Evolutionary conservation across 2,797 vertebrate genomes (phyloP), one percentile per base, ranked within the genome.

Genomic region (Sebastiscus albofasciatus): DNA sequence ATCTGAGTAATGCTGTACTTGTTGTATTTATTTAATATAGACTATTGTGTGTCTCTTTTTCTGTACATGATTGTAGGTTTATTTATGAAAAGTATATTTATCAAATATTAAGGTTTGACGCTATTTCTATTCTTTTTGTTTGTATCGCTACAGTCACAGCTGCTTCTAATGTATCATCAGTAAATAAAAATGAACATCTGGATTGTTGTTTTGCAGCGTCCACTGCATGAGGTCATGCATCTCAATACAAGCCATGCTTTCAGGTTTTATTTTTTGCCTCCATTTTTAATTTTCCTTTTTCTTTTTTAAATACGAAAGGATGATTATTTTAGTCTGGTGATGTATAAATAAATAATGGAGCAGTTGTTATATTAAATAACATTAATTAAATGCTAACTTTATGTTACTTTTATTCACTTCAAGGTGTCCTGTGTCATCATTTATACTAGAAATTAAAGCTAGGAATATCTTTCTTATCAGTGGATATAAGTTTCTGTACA

Each of bases 31-130:
- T 87, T 92, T 82, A 55, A 60, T 74, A 78, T 76, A 81, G 22
- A 68, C 52, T 72, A 54, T 39, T 60, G 66, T 83, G 78, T 83
- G 77, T 89, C 58, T 82, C 26, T 75, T 83, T 86, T 81, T 85
- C 55, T 90, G 83, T 92, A 86, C 85, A 79, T 83, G 85, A 85
- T 67, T 84, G 78, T 68, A 80, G 64, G 77, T 81, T 89, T 86
- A 81, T 87, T 89, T 85, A 81, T 84, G 27, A 61, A 46, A 81
- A 72, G 27, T 61, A 77, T 66, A 81, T 81, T 77, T 72, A 85
- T 81, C 67, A 88, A 77, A 60, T 72, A 79, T 79, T 64, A 24
- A 79, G 72, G 39, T 84, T 66, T 29, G 24, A 84, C 24, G 64
- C n/a, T 49, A 13, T 76, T 76, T 71, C 6, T 52, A 54, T 54